Conservation (phyloP, 2,113 vertebrate genomes). For the Dunckerocampus dactyliophorus region DNA sequence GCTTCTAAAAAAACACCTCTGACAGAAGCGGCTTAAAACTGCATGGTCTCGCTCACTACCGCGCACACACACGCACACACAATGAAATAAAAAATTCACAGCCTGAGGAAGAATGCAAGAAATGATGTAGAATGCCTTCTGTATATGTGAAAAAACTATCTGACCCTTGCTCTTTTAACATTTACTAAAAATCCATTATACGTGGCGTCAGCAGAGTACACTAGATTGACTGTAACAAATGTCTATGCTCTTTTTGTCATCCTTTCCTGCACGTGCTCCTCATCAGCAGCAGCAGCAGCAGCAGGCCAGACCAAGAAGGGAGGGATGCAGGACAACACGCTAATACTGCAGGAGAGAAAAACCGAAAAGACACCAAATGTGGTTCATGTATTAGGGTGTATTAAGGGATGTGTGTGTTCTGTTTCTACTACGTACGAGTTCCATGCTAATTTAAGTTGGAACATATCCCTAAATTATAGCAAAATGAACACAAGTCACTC, state of each 20-base stretch:
- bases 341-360: too few relatives aligned
- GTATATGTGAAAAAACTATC: slow-evolving; percentile 32
- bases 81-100: slow-evolving; percentile 61
- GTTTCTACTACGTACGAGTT: too few relatives aligned
- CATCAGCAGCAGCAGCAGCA: slow-evolving; percentile 6
- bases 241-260: slow-evolving; percentile 48
- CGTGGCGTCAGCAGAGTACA: slow-evolving; percentile 48
- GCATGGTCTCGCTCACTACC: slow-evolving; percentile 25
- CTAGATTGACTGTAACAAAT: slow-evolving; percentile 51
- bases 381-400: not conserved
- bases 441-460: too few relatives aligned
- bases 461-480: too few relatives aligned
- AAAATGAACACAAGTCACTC: too few relatives aligned
- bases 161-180: slow-evolving; percentile 57
- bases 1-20: slow-evolving; percentile 34
- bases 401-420: too few relatives aligned
- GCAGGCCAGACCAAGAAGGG: not conserved
- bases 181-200: slow-evolving; percentile 56
- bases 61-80: slow-evolving; percentile 12
- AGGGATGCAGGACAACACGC: slow-evolving; percentile 31
- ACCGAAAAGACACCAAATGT: not conserved
- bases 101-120: slow-evolving; percentile 51
- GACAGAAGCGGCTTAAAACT: slow-evolving; percentile 26
- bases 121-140: slow-evolving; percentile 36
- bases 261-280: slow-evolving; percentile 43